Percentiles rank a stretch among this genome's conserved stretches.
Evolutionary conservation across 1,140 invertebrate species (phyloP).

Genomic region (Subanguina moxae): DNA sequence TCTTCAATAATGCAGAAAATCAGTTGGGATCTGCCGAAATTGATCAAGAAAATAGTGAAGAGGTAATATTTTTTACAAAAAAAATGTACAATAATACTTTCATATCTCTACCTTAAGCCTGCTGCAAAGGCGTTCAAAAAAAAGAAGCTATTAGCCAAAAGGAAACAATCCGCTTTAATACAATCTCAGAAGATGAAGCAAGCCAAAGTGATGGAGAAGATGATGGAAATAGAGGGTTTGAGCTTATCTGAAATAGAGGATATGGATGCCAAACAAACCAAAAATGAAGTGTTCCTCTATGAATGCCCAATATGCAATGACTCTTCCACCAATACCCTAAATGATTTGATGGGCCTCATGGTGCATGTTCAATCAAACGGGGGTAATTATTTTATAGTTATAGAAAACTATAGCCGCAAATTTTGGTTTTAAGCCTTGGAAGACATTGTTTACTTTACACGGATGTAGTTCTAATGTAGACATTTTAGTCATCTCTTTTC

Average conservation of each 20-base stretch:
- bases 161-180: constrained; percentile 14
- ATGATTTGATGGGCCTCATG: constrained; percentile 13
- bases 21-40: not conserved
- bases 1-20: constrained; percentile 1
- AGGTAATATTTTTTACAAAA: not conserved
- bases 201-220: constrained; percentile 16
- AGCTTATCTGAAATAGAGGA: constrained; percentile 15
- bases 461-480: too few relatives aligned
- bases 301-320: constrained; percentile 21
- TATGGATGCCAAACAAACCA: constrained; percentile 11
- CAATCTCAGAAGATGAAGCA: constrained; percentile 13
- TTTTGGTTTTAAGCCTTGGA: too few relatives aligned
- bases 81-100: not conserved
- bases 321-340: constrained; percentile 9
- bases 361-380: constrained; percentile 12
- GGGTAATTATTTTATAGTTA: not conserved
- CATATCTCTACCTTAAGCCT: constrained; percentile 2
- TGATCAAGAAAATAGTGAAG: not conserved
- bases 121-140: constrained; percentile 8
- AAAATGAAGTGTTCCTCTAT: constrained; percentile 14
- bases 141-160: constrained; percentile 11
- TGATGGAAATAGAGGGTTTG: constrained; percentile 16
- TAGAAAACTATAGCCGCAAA: too few relatives aligned
- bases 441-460: too few relatives aligned
- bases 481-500: too few relatives aligned